These are phyloP conservation scores for Arbacia lixula DNA, from an alignment of 53 echinoderm and acorn worm genomes.

Conservation along the genomic window DNA sequence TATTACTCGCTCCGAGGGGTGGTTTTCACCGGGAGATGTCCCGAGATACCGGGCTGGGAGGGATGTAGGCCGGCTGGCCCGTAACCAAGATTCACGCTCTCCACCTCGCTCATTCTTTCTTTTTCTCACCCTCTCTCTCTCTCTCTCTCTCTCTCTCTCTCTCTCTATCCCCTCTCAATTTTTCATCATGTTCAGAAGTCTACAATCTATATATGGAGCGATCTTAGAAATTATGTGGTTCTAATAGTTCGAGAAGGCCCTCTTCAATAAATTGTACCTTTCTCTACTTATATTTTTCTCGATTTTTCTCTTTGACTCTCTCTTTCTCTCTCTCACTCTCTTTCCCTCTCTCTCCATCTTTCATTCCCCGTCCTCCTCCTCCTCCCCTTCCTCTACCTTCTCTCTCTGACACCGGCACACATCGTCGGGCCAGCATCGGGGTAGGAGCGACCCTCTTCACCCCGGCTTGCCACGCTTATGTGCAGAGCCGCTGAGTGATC, in stretches of 20 bases:
- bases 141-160: neutral
- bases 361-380: neutral
- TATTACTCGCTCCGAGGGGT: neutral
- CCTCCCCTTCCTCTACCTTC: constrained; percentile 1
- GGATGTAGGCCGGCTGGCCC: neutral
- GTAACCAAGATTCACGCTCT: neutral
- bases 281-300: neutral
- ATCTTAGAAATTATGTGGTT: too few relatives aligned
- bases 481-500: constrained; percentile 19
- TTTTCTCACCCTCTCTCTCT: neutral
- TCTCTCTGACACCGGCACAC: neutral
- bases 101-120: neutral
- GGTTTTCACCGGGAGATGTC: neutral
- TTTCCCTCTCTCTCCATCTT: neutral
- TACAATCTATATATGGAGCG: too few relatives aligned
- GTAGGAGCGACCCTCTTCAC: constrained; percentile 5
- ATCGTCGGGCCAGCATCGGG: too few relatives aligned
- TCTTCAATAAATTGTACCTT: neutral
- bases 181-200: too few relatives aligned
- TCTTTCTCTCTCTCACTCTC: neutral
- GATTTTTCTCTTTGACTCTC: neutral
- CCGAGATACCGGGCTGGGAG: constrained; percentile 13
- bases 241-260: too few relatives aligned
- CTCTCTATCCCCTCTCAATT: too few relatives aligned
- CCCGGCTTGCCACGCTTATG: constrained; percentile 43